Conservation (phyloP, 2,888 invertebrate genomes). For the Caenorhabditis uteleia region DNA sequence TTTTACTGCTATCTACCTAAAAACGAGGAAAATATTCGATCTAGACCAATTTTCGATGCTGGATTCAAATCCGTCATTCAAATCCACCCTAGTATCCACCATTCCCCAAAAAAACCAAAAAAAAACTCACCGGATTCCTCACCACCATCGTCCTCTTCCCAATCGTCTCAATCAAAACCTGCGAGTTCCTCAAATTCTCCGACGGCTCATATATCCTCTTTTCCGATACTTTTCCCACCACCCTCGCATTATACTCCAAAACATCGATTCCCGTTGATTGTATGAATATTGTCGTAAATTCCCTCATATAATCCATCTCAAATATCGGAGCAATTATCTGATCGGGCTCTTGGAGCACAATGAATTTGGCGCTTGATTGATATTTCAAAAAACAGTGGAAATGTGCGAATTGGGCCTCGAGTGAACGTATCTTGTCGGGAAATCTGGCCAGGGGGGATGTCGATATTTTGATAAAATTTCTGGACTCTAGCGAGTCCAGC, state of each 20-base stretch:
- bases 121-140: too few relatives aligned
- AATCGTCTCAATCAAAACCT: too few relatives aligned
- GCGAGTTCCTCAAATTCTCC: too few relatives aligned
- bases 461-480: slow-evolving; percentile 17
- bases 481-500: slow-evolving; percentile 3
- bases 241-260: slow-evolving; percentile 17
- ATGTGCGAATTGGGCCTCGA: slow-evolving; percentile 13
- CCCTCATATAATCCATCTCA: neutral
- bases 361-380: slow-evolving; percentile 8
- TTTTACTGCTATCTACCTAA: too few relatives aligned
- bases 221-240: too few relatives aligned
- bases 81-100: too few relatives aligned
- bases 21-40: too few relatives aligned
- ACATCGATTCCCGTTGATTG: slow-evolving; percentile 12
- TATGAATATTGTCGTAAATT: slow-evolving; percentile 13
- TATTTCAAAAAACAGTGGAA: slow-evolving; percentile 23
- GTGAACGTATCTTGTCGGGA: slow-evolving; percentile 2
- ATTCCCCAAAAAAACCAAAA: too few relatives aligned
- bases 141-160: too few relatives aligned
- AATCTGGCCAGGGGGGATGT: slow-evolving; percentile 3
- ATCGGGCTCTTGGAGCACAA: slow-evolving; percentile 13
- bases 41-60: too few relatives aligned
- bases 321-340: slow-evolving; percentile 8
- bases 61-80: too few relatives aligned
- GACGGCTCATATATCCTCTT: too few relatives aligned